A percentile compares a stretch with the other conserved stretches of the same genome.
Evolutionary conservation across 1,140 invertebrate genomes (phyloP).

Genomic region (Papilio polytes): DNA sequence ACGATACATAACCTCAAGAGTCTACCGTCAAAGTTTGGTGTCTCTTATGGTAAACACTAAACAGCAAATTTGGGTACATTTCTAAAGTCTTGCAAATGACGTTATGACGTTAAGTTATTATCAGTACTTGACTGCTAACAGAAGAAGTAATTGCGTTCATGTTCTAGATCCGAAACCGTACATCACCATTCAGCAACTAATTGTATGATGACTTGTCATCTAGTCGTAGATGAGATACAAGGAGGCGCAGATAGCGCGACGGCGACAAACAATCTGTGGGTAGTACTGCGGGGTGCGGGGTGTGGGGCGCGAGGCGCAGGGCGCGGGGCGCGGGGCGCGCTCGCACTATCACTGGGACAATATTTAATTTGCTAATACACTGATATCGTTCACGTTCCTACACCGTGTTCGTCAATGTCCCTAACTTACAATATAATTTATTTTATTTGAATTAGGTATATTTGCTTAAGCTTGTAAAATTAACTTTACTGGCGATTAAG

Average conservation of each 20-base stretch:
- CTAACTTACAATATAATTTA: neutral
- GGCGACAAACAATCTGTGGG: neutral
- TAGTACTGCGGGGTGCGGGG: neutral
- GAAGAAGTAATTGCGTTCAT: too few species aligned
- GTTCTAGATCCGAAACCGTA: too few species aligned
- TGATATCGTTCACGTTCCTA: conserved; percentile 4
- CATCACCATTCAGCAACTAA: neutral
- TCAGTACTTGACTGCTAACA: too few species aligned
- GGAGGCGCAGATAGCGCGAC: neutral
- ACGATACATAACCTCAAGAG: neutral
- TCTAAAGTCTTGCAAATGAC: too few species aligned
- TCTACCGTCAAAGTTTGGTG: neutral
- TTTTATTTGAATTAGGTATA: neutral
- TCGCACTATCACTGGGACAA: neutral
- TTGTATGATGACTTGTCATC: neutral
- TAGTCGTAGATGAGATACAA: neutral
- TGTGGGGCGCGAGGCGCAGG: neutral
- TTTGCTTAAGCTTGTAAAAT: too few species aligned
- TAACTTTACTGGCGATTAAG: too few species aligned
- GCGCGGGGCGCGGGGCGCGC: neutral
- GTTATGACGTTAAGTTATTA: too few species aligned
- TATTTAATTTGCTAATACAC: conserved; percentile 16
- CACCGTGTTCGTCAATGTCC: neutral
- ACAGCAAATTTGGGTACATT: neutral
- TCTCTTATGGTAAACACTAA: neutral